These are phyloP conservation scores for Rhineura floridana DNA, from an alignment of 2,113 vertebrate genomes.

Conservation along the genomic window DNA sequence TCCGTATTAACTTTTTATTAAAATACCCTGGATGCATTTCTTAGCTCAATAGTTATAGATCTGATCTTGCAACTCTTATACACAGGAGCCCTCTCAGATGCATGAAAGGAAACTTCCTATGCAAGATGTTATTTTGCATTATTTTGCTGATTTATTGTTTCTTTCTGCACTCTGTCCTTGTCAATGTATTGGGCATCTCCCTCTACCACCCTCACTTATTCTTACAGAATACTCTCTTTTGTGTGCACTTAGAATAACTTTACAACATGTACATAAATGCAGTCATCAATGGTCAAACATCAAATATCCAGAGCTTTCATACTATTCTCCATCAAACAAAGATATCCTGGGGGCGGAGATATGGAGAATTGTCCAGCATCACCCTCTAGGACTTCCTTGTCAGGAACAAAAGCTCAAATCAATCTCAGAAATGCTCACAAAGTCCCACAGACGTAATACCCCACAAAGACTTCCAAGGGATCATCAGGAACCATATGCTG, in stretches of 20 bases:
- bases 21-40: slow-evolving; percentile 27
- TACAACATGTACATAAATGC: background rate
- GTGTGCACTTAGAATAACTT: background rate
- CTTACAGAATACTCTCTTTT: background rate
- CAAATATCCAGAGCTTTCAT: background rate
- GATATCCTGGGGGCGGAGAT: too few relatives aligned
- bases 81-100: background rate
- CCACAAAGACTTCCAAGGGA: background rate
- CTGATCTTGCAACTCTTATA: slow-evolving; percentile 36
- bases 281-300: background rate
- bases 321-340: background rate
- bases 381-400: background rate
- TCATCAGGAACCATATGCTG: background rate
- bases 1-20: slow-evolving; percentile 54
- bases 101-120: slow-evolving; percentile 6
- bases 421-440: background rate
- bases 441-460: too few relatives aligned
- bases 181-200: background rate
- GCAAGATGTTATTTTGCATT: background rate
- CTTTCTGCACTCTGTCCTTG: background rate
- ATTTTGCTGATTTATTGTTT: slow-evolving; percentile 39
- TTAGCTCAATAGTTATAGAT: slow-evolving; percentile 44
- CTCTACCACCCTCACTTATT: background rate
- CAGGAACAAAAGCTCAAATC: background rate
- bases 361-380: background rate